phyloP scores from a whole-genome alignment of 2,113 vertebrate species.

The Dissostichus mawsoni region DNA sequence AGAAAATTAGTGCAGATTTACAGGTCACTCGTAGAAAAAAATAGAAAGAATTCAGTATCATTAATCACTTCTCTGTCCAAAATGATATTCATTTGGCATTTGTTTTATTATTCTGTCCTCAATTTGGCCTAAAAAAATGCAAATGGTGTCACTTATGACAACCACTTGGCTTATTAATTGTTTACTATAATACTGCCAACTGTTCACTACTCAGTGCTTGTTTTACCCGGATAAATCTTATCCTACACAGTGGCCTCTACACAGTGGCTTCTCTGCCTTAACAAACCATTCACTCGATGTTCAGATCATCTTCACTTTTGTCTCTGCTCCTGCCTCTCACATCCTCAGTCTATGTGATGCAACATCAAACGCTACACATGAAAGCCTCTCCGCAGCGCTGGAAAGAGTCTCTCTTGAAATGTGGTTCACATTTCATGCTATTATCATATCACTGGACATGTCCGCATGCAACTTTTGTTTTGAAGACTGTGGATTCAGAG shows the following conservation, averaged over 20 bases:
- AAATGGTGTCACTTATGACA: neutral
- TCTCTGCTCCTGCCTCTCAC: slow-evolving; percentile 36
- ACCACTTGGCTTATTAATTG: neutral
- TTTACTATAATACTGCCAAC: neutral
- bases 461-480: slow-evolving; percentile 78
- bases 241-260: neutral
- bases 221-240: neutral
- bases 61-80: neutral
- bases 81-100: slow-evolving; percentile 1
- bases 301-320: slow-evolving; percentile 42
- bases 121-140: neutral
- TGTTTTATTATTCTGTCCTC: slow-evolving; percentile 13
- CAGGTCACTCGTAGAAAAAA: neutral
- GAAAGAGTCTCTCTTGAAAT: slow-evolving; percentile 68
- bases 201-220: too few relatives aligned
- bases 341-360: slow-evolving; percentile 41
- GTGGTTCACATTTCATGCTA: slow-evolving; percentile 82
- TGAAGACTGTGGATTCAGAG: slow-evolving; percentile 71
- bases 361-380: slow-evolving; percentile 72
- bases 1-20: slow-evolving; percentile 6
- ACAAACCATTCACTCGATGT: slow-evolving; percentile 8
- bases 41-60: neutral
- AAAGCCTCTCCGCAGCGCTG: slow-evolving; percentile 56
- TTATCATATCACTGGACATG: slow-evolving; percentile 80
- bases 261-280: neutral